These are phyloP conservation scores for Drosophila ambigua DNA, from an alignment of 1,140 invertebrate species.

Conservation along the genomic window DNA sequence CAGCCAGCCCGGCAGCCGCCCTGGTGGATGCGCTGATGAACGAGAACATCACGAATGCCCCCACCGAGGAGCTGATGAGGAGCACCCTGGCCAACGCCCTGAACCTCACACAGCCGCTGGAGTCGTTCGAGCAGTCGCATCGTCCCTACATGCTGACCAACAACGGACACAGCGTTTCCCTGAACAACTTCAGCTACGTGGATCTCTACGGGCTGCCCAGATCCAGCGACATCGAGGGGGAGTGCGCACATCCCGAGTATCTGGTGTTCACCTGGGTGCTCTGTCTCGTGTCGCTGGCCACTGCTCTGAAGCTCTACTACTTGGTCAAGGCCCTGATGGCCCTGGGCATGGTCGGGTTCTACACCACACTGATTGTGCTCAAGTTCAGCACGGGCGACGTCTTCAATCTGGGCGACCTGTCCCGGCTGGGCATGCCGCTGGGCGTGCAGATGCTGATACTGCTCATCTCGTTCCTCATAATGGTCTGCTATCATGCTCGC, in stretches of 20 bases:
- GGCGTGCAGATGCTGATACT: constrained; percentile 92
- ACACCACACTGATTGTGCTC: constrained; percentile 88
- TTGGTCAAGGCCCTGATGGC: constrained; percentile 94
- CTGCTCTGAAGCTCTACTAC: constrained; percentile 96
- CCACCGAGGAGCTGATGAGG: constrained; percentile 60
- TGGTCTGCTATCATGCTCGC: constrained; percentile 96
- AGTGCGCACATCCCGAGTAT: constrained; percentile 91
- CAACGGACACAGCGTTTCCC: constrained; percentile 22
- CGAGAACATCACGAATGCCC: constrained; percentile 54
- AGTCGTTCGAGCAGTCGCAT: constrained; percentile 59
- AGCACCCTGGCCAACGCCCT: constrained; percentile 65
- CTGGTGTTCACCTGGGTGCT: constrained; percentile 97
- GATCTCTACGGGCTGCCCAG: constrained; percentile 17
- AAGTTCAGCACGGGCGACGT: constrained; percentile 81
- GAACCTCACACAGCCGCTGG: constrained; percentile 46
- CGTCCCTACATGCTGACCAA: constrained; percentile 40
- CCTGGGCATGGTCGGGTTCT: constrained; percentile 89
- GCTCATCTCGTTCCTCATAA: constrained; percentile 91
- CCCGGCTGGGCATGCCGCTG: constrained; percentile 86
- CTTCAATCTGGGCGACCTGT: constrained; percentile 60
- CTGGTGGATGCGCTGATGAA: constrained; percentile 53
- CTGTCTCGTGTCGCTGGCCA: constrained; percentile 94
- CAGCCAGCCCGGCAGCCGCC: constrained; percentile 23
- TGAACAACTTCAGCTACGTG: constrained; percentile 31
- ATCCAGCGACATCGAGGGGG: constrained; percentile 6